phyloP scores from a whole-genome alignment of 2,113 vertebrate species.

The Rousettus leschenaultii region DNA sequence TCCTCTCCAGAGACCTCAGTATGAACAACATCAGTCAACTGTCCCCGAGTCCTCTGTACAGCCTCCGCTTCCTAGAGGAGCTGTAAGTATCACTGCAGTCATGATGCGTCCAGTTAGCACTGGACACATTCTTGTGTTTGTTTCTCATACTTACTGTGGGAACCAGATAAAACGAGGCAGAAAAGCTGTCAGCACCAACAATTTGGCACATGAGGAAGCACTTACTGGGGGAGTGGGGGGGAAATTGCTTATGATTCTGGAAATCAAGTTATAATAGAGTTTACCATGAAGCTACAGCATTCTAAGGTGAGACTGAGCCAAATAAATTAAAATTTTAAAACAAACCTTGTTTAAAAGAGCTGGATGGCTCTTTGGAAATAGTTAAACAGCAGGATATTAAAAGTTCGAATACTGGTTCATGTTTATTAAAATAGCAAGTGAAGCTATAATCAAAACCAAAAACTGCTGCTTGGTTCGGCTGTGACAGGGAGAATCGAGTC shows the following conservation, averaged over 20 bases:
- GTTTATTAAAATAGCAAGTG: conserved; percentile 86
- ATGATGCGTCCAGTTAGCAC: conserved; percentile 63
- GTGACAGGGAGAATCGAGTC: conserved; percentile 78
- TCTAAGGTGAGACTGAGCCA: conserved; percentile 82
- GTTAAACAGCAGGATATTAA: conserved; percentile 89
- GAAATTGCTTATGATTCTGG: conserved; percentile 81
- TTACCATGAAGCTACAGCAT: conserved; percentile 82
- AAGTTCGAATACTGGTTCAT: conserved; percentile 85
- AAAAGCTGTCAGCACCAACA: conserved; percentile 80
- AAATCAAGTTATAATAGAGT: conserved; percentile 83
- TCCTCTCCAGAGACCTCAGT: conserved; percentile 91
- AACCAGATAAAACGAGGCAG: conserved; percentile 82
- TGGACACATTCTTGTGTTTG: conserved; percentile 77
- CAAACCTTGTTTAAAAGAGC: conserved; percentile 80
- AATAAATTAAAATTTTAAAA: conserved; percentile 87
- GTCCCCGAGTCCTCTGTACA: conserved; percentile 83
- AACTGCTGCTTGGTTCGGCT: conserved; percentile 72
- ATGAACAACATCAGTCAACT: conserved; percentile 95
- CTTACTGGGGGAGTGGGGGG: conserved; percentile 64
- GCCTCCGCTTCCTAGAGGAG: conserved; percentile 94
- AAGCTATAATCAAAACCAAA: conserved; percentile 88
- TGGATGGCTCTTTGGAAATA: conserved; percentile 86
- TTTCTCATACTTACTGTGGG: conserved; percentile 79
- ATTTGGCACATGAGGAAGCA: conserved; percentile 82
- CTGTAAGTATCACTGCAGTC: conserved; percentile 87